phyloP scores from a whole-genome alignment of 1,140 invertebrate genomes.

The Drosophila micromelanica region DNA sequence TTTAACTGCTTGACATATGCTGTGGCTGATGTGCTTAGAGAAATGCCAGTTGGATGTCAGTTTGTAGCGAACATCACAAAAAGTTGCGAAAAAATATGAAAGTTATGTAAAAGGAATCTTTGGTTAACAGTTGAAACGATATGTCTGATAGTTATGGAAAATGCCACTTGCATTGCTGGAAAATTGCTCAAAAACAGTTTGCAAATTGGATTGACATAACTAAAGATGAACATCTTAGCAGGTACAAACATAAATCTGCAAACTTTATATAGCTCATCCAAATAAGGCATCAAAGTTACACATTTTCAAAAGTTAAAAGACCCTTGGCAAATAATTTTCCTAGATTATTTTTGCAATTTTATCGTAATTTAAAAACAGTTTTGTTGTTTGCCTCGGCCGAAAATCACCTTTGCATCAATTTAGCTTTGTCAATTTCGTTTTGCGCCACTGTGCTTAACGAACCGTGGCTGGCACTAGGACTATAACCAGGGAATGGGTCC shows the following conservation, averaged over 20 bases:
- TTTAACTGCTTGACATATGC: conserved; percentile 1
- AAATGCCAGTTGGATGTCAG: neutral
- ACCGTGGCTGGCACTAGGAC: conserved; percentile 22
- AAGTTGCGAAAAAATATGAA: neutral
- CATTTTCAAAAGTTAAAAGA: neutral
- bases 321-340: neutral
- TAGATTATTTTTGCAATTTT: neutral
- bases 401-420: conserved; percentile 25
- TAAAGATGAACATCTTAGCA: neutral
- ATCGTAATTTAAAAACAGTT: neutral
- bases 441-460: conserved; percentile 47
- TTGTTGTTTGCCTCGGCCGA: neutral
- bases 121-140: too few relatives aligned
- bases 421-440: conserved; percentile 35
- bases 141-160: too few relatives aligned
- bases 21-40: neutral
- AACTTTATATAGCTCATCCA: too few relatives aligned
- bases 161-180: too few relatives aligned
- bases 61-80: neutral
- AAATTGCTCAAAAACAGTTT: neutral
- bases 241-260: too few relatives aligned
- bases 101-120: neutral
- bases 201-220: neutral
- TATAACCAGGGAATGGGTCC: neutral
- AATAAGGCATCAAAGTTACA: too few relatives aligned